Evolutionary conservation across 2,888 invertebrate species (phyloP).

Genomic region (Lasioglossum zephyrum): DNA sequence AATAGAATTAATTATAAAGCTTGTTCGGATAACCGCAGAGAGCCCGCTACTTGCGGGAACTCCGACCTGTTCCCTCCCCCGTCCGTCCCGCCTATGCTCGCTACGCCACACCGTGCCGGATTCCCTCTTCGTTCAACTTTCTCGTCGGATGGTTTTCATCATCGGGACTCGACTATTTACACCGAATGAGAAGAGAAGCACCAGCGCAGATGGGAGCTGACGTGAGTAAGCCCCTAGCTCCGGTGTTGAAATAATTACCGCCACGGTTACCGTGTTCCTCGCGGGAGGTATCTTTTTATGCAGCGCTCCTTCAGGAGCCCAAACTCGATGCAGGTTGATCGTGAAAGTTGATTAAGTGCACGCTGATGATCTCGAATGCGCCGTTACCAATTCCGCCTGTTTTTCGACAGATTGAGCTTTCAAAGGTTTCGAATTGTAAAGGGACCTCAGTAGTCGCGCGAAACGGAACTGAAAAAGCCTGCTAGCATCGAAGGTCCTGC

Average conservation of each 20-base stretch:
- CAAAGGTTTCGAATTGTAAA: neutral
- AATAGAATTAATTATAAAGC: conserved; percentile 82
- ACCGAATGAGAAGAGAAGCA: neutral
- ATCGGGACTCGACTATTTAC: conserved; percentile 31
- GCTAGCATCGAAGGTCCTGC: too few relatives aligned
- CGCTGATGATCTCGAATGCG: conserved; percentile 10
- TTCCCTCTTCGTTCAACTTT: conserved; percentile 24
- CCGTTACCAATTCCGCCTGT: neutral
- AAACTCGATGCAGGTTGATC: conserved; percentile 11
- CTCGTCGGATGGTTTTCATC: conserved; percentile 37
- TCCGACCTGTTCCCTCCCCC: conserved; percentile 21
- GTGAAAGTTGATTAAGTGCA: conserved; percentile 22
- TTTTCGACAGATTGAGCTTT: neutral
- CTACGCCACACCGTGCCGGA: conserved; percentile 8
- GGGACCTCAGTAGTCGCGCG: neutral
- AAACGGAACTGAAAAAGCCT: neutral
- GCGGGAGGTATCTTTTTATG: conserved; percentile 33
- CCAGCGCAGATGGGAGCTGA: conserved; percentile 44
- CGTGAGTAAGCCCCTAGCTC: conserved; percentile 57
- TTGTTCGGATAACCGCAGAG: conserved; percentile 76
- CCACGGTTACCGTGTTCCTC: conserved; percentile 28
- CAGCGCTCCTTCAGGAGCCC: neutral
- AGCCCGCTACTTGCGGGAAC: conserved; percentile 76
- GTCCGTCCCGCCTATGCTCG: neutral
- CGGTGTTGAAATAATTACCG: conserved; percentile 55